Conservation (phyloP, 2,797 vertebrate species). For the Eulemur rubriventer region DNA sequence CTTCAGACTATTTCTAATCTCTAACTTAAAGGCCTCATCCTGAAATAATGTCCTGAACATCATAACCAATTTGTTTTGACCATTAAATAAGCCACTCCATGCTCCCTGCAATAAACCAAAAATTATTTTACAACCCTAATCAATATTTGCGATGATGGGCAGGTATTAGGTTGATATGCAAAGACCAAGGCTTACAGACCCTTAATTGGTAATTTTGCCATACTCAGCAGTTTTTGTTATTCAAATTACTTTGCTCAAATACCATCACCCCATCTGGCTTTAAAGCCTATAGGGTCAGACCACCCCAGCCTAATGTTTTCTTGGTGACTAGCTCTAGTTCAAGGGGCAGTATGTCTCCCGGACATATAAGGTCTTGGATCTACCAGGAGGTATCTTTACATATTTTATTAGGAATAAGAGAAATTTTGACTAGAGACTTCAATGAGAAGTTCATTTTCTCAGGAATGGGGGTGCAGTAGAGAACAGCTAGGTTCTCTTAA, state of each 20-base stretch:
- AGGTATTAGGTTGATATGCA: neutral
- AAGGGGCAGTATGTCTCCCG: neutral
- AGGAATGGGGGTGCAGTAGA: neutral
- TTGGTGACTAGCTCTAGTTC: neutral
- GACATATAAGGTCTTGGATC: neutral
- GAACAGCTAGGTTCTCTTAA: neutral
- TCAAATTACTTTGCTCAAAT: neutral
- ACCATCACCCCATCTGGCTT: neutral
- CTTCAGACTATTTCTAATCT: neutral
- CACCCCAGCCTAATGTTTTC: neutral
- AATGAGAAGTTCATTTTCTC: conserved; percentile 16
- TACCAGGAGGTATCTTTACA: neutral
- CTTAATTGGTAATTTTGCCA: neutral
- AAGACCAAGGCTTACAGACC: neutral
- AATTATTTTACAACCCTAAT: neutral
- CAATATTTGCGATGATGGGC: neutral
- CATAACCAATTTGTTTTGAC: neutral
- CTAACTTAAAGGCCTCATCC: neutral
- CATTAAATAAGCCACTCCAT: neutral
- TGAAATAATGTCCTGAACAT: neutral
- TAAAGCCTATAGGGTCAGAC: neutral
- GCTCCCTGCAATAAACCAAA: neutral
- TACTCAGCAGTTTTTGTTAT: neutral
- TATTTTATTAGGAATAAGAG: neutral
- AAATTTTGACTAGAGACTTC: neutral